These are phyloP conservation scores for Temnothorax ravouxi DNA, from an alignment of 2,888 invertebrate genomes.

Conservation along the genomic window DNA sequence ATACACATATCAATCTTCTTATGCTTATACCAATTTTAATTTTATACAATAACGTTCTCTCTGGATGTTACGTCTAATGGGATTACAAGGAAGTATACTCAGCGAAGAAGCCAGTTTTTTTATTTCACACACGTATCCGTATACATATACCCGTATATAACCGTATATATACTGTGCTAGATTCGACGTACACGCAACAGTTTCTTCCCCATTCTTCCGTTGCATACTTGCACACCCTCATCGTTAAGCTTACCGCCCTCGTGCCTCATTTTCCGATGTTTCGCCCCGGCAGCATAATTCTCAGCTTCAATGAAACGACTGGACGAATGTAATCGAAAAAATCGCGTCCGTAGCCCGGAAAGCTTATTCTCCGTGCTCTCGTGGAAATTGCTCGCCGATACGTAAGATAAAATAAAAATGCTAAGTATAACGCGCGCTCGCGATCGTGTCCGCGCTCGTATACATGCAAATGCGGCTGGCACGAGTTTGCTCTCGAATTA, in stretches of 20 bases:
- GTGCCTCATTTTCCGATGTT: conserved; percentile 25
- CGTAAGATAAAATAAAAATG: conserved; percentile 20
- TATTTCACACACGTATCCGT: neutral
- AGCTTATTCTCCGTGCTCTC: conserved; percentile 46
- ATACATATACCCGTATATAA: neutral
- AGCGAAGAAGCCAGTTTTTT: neutral
- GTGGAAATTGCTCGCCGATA: conserved; percentile 29
- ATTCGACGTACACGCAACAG: conserved; percentile 14
- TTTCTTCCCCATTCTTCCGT: neutral
- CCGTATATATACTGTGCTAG: neutral
- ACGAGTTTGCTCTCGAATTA: conserved; percentile 46
- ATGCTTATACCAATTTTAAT: neutral
- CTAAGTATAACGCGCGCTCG: conserved; percentile 21
- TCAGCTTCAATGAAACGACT: conserved; percentile 18
- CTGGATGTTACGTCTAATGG: neutral
- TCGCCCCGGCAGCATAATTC: conserved; percentile 49
- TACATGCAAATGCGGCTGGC: conserved; percentile 43
- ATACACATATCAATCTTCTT: neutral
- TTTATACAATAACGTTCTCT: neutral
- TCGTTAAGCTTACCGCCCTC: neutral
- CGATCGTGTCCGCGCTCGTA: conserved; percentile 29
- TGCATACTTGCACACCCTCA: conserved; percentile 7
- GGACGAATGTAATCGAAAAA: conserved; percentile 19
- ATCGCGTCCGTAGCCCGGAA: conserved; percentile 8
- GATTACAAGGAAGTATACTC: neutral